Evolutionary conservation across 1,140 invertebrate genomes (phyloP).

Genomic region (Dreissena rostriformis): DNA sequence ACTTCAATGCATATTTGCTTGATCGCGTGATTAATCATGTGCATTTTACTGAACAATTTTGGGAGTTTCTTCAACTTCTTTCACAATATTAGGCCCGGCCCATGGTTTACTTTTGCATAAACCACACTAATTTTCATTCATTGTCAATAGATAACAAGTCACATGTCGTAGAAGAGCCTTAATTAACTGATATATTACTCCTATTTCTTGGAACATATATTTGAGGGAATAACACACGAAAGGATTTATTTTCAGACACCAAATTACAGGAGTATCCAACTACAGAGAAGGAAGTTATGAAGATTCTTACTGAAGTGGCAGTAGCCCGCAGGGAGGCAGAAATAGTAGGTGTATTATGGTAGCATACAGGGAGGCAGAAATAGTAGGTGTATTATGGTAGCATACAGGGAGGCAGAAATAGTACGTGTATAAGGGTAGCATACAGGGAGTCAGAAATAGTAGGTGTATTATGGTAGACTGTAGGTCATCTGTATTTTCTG

Average conservation of each 20-base stretch:
- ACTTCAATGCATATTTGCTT: too few species aligned
- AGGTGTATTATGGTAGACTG: not conserved
- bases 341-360: constrained; percentile 83
- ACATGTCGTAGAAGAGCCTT: too few species aligned
- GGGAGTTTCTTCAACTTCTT: too few species aligned
- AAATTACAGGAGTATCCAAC: constrained; percentile 93
- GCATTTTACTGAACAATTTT: too few species aligned
- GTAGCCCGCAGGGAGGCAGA: constrained; percentile 95
- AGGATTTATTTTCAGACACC: constrained; percentile 80
- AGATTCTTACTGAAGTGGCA: constrained; percentile 95
- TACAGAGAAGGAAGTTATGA: constrained; percentile 90
- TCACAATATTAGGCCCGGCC: too few species aligned
- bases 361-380: constrained; percentile 81
- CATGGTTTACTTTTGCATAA: too few species aligned
- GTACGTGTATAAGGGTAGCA: too few species aligned
- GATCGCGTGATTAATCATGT: too few species aligned
- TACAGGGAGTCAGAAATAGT: too few species aligned
- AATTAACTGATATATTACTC: not conserved
- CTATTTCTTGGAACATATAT: not conserved
- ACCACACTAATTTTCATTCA: too few species aligned
- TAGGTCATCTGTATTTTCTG: not conserved
- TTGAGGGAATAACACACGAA: not conserved
- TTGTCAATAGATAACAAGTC: too few species aligned
- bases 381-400: constrained; percentile 80
- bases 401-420: too few species aligned